These are phyloP conservation scores for Cantharis nigra DNA, from an alignment of 2,888 invertebrate species.

Conservation along the genomic window DNA sequence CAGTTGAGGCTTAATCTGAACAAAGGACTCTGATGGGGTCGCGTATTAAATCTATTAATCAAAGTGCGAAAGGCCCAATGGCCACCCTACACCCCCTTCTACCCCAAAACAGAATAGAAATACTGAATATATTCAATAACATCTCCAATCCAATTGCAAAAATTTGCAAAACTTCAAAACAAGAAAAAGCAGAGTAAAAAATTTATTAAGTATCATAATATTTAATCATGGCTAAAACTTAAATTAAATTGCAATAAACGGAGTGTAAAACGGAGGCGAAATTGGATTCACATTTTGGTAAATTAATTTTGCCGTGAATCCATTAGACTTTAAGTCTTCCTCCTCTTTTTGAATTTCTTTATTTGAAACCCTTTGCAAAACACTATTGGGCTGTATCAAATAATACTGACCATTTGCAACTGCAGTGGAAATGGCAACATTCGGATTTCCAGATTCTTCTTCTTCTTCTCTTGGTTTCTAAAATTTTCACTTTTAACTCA, in stretches of 20 bases:
- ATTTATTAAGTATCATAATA: background rate
- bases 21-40: too few species aligned
- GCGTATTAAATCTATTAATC: too few species aligned
- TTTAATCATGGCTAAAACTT: background rate
- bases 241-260: slow-evolving; percentile 35
- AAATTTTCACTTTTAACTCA: background rate
- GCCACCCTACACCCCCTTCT: too few species aligned
- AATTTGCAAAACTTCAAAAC: too few species aligned
- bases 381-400: slow-evolving; percentile 51
- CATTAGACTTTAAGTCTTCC: slow-evolving; percentile 45
- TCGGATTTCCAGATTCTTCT: slow-evolving; percentile 22
- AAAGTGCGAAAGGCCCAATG: too few species aligned
- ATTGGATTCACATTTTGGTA: slow-evolving; percentile 49
- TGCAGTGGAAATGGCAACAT: slow-evolving; percentile 35
- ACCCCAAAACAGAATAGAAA: too few species aligned
- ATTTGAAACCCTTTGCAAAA: slow-evolving; percentile 51
- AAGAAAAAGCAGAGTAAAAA: background rate
- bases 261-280: slow-evolving; percentile 49
- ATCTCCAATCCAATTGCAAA: too few species aligned
- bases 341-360: slow-evolving; percentile 45
- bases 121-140: too few species aligned
- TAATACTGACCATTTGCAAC: slow-evolving; percentile 52
- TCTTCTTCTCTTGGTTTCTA: slow-evolving; percentile 10
- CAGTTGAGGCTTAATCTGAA: too few species aligned
- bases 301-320: slow-evolving; percentile 51